Percentiles rank a stretch among this genome's conserved stretches.
phyloP scores from a whole-genome alignment of 1,140 invertebrate species.

The Hydropsyche tenuis region DNA sequence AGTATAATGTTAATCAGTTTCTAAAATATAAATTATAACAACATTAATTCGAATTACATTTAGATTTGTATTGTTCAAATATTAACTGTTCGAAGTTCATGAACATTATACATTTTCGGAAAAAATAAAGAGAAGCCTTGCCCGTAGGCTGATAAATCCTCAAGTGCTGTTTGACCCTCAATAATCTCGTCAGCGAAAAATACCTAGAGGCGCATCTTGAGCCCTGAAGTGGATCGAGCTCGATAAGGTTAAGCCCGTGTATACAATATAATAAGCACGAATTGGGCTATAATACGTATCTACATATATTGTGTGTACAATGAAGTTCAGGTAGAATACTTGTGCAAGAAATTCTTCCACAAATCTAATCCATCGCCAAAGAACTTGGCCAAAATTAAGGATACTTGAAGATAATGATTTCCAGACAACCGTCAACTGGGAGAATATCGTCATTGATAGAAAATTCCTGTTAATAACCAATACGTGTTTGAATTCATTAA shows the following conservation, averaged over 20 bases:
- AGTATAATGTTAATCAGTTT: no score
- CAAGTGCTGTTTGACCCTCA: conserved; percentile 17
- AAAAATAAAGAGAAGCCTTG: background rate
- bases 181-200: conserved; percentile 25
- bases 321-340: background rate
- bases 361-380: background rate
- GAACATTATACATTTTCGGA: no score
- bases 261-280: no score
- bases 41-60: no score
- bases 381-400: conserved; percentile 3
- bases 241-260: background rate
- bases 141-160: conserved; percentile 11
- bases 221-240: background rate
- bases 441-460: no score
- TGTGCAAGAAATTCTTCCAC: conserved; percentile 5
- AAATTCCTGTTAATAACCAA: no score
- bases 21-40: no score
- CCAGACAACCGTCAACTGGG: background rate
- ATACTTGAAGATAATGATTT: background rate
- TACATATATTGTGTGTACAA: no score
- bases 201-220: conserved; percentile 3
- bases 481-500: no score
- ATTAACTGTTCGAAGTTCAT: no score
- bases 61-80: no score
- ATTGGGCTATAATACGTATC: no score